A percentile compares a stretch with the other conserved stretches of the same genome.
These are phyloP conservation scores for Cephalopachus bancanus DNA, from an alignment of 2,797 vertebrate species.

Conservation along the genomic window DNA sequence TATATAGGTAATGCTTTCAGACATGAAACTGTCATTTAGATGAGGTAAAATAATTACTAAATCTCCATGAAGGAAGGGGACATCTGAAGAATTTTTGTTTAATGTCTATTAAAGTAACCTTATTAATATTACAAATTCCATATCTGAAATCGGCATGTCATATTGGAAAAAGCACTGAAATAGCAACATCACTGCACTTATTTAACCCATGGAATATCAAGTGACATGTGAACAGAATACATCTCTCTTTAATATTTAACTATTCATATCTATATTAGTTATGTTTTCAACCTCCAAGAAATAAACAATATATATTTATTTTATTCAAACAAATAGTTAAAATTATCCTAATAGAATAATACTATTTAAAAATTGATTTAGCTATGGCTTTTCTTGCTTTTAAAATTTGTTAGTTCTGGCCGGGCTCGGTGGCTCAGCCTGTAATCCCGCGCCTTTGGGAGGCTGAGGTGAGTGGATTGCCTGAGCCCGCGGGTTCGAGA, in stretches of 20 bases:
- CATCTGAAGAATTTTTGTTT: constrained; percentile 14
- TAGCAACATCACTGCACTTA: neutral
- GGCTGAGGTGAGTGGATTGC: too few species aligned
- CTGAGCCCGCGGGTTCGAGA: too few species aligned
- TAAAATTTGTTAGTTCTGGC: neutral
- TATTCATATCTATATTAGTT: neutral
- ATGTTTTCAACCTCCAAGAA: neutral
- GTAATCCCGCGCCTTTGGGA: too few species aligned
- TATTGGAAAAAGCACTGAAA: constrained; percentile 38
- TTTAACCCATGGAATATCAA: neutral
- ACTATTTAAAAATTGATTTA: neutral
- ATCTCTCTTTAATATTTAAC: neutral
- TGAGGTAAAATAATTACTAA: constrained; percentile 29
- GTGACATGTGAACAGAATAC: neutral
- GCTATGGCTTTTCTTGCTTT: neutral
- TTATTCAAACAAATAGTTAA: neutral
- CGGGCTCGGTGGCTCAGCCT: too few species aligned
- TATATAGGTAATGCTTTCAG: neutral
- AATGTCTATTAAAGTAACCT: constrained; percentile 5
- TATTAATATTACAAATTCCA: constrained; percentile 64
- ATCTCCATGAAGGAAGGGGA: constrained; percentile 38
- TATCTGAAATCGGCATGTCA: constrained; percentile 31
- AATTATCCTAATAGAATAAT: neutral
- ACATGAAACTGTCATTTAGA: constrained; percentile 23
- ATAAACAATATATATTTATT: neutral